These are phyloP conservation scores for Apostichopus japonicus DNA, from an alignment of 35 echinoderm and acorn worm genomes.

Conservation along the genomic window DNA sequence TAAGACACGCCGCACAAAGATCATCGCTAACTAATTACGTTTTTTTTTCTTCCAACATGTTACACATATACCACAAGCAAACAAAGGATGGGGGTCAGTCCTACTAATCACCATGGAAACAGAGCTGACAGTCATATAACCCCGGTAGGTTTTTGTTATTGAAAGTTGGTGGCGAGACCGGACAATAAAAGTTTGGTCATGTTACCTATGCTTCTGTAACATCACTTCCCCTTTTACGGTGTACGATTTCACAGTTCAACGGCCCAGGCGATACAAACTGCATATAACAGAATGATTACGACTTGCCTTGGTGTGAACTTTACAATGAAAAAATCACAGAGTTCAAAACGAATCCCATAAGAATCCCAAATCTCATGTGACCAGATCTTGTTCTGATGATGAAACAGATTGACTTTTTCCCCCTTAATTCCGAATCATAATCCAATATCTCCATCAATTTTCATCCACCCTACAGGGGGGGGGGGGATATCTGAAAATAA, in stretches of 20 bases:
- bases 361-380: too few relatives aligned
- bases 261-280: not conserved
- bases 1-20: too few relatives aligned
- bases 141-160: not conserved
- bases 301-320: not conserved
- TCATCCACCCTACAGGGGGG: too few relatives aligned
- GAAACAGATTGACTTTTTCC: too few relatives aligned
- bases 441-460: too few relatives aligned
- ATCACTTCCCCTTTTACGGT: not conserved
- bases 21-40: too few relatives aligned
- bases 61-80: not conserved
- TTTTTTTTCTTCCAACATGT: too few relatives aligned
- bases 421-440: too few relatives aligned
- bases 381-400: too few relatives aligned
- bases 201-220: not conserved
- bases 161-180: not conserved
- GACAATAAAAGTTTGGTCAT: not conserved
- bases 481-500: too few relatives aligned
- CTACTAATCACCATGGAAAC: not conserved
- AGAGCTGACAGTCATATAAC: not conserved
- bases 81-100: not conserved
- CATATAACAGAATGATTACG: not conserved
- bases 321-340: not conserved
- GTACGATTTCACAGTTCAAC: not conserved
- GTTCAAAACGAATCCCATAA: too few relatives aligned